These are phyloP conservation scores for Apodemia hepburni DNA, from an alignment of 2,888 invertebrate species.

Conservation along the genomic window DNA sequence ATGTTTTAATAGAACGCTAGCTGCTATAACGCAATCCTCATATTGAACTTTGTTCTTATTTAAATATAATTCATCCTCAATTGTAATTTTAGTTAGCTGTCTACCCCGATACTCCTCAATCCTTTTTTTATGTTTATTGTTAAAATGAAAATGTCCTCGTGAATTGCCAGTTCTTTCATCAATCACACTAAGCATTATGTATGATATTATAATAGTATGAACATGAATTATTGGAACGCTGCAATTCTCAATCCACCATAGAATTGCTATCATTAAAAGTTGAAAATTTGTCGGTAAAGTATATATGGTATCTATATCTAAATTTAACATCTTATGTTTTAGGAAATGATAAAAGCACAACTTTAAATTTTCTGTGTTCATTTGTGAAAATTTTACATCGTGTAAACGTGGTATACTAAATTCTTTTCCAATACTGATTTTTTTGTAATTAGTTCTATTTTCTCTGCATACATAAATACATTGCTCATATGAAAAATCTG, in stretches of 20 bases:
- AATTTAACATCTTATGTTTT: slow-evolving; percentile 52
- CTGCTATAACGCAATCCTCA: slow-evolving; percentile 80
- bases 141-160: slow-evolving; percentile 68
- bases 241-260: slow-evolving; percentile 80
- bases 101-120: slow-evolving; percentile 50
- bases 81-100: slow-evolving; percentile 23
- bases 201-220: slow-evolving; percentile 79
- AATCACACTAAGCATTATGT: slow-evolving; percentile 78
- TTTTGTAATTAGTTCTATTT: slow-evolving; percentile 46
- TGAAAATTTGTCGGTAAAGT: slow-evolving; percentile 79
- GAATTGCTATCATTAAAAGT: slow-evolving; percentile 76
- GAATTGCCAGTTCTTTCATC: slow-evolving; percentile 79
- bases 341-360: slow-evolving; percentile 72
- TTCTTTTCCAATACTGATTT: slow-evolving; percentile 45
- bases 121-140: slow-evolving; percentile 61
- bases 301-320: slow-evolving; percentile 53
- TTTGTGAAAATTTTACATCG: slow-evolving; percentile 43
- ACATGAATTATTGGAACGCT: slow-evolving; percentile 66
- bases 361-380: slow-evolving; percentile 47
- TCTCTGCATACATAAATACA: slow-evolving; percentile 61
- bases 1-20: slow-evolving; percentile 78
- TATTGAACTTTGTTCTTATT: slow-evolving; percentile 73
- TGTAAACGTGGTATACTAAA: slow-evolving; percentile 42
- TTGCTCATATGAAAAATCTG: slow-evolving; percentile 54
- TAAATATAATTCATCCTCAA: slow-evolving; percentile 48